These are phyloP conservation scores for Scaptomyza cyrtandrae DNA, from an alignment of 2,888 invertebrate species.

Conservation along the genomic window DNA sequence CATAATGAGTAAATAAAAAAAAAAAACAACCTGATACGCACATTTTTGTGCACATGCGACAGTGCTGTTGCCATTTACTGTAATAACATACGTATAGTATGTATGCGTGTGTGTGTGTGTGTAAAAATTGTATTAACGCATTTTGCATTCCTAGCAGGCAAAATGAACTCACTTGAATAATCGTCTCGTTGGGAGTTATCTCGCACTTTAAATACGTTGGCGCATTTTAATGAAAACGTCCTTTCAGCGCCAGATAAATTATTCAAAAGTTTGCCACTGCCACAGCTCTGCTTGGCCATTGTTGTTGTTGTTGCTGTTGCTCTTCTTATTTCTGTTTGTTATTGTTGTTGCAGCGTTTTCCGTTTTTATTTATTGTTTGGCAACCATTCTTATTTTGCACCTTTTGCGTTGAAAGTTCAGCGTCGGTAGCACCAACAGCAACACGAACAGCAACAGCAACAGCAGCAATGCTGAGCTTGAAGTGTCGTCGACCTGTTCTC, in stretches of 20 bases:
- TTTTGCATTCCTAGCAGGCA: constrained; percentile 73
- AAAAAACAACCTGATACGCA: not conserved
- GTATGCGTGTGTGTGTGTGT: not conserved
- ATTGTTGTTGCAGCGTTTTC: constrained; percentile 45
- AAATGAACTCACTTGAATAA: constrained; percentile 79
- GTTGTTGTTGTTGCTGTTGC: constrained; percentile 31
- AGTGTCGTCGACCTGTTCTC: constrained; percentile 36
- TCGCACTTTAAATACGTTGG: constrained; percentile 75
- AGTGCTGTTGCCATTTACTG: constrained; percentile 27
- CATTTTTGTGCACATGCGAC: constrained; percentile 15
- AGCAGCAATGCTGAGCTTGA: constrained; percentile 25
- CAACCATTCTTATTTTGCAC: constrained; percentile 71
- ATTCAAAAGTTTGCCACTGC: constrained; percentile 77
- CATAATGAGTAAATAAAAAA: not conserved
- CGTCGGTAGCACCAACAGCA: not conserved
- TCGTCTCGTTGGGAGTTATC: constrained; percentile 77
- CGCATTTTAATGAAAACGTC: constrained; percentile 78
- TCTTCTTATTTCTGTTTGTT: constrained; percentile 20
- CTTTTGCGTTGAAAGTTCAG: constrained; percentile 58
- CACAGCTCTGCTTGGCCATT: constrained; percentile 42
- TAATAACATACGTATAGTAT: constrained; percentile 3
- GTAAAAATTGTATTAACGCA: constrained; percentile 26
- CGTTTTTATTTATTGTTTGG: constrained; percentile 57
- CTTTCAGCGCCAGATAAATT: constrained; percentile 76
- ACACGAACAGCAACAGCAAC: not conserved